Base-by-base conservation (phyloP, 2,888 invertebrate species). In the Cheilosia urbana region DNA sequence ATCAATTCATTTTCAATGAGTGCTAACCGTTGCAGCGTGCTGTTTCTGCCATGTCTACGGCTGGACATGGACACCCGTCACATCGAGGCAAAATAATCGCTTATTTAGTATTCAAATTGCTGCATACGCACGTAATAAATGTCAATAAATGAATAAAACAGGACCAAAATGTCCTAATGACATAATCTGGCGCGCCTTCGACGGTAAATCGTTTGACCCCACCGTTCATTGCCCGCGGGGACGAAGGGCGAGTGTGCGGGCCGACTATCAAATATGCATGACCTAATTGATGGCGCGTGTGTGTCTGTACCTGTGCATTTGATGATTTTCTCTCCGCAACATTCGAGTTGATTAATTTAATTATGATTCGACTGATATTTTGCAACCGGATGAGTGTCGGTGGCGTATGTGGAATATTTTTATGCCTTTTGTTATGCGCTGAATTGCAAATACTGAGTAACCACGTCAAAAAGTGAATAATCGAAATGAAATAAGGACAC, bases 61-160 rank as follows among this genome's bases (percentile, higher is more conserved):
- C 60, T 34, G 27, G 24, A 47, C 53, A 53, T 34, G 27, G 24
- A 47, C 53, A 53, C 34, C 51, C 51, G 58, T 45, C 71, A 37
- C 65, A 72, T n/a, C n/a, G 13, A 37, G 15, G 2, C 53, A 63
- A 84, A 80, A 84, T 84, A 80, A 80, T 84, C 75, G 75, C 75
- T 71, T 75, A 84, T 84, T 84, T 75, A 65, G 69, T 84, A 84
- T 84, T 84, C 84, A 75, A 79, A 84, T 84, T 73, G 83, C 78
- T 80, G 66, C 84, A 71, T 71, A 75, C 75, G 71, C 57, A 63
- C 75, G 69, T 75, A 84, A 80, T 84, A 80, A 84, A 80, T 80
- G 79, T 66, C 79, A 71, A 65, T 66, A 65, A 69, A 80, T 76
- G 80, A 84, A 79, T 75, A 66, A 84, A 84, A 73, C 58, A 73